Conservation (phyloP, 2,888 invertebrate species). For the Arctia plantaginis region DNA sequence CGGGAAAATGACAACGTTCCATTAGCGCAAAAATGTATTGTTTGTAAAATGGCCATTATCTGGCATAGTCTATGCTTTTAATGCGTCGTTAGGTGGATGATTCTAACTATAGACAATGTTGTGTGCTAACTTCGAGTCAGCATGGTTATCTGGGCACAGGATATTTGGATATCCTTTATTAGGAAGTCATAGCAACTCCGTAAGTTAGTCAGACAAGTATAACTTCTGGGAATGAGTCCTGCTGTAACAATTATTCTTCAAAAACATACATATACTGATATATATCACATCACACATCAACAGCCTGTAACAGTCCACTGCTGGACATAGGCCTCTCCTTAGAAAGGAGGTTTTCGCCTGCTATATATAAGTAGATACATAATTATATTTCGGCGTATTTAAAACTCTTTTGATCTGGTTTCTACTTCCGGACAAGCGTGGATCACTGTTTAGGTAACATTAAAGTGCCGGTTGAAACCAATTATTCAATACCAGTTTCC, state of each 20-base stretch:
- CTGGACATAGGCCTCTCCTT: too few species aligned
- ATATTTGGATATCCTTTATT: neutral
- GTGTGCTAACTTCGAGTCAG: neutral
- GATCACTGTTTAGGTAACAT: neutral
- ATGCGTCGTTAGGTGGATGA: neutral
- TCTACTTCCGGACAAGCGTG: neutral
- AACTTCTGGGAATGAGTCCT: too few species aligned
- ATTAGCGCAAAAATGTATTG: slow-evolving; percentile 15
- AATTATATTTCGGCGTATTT: neutral
- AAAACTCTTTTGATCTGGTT: neutral
- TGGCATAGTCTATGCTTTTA: neutral
- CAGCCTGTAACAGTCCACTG: too few species aligned
- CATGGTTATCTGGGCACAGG: too few species aligned
- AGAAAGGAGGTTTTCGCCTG: too few species aligned
- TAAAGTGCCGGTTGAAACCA: neutral
- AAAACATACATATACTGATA: too few species aligned
- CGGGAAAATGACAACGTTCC: slow-evolving; percentile 26
- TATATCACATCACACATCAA: too few species aligned
- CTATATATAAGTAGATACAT: too few species aligned
- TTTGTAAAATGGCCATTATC: slow-evolving; percentile 12
- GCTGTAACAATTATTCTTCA: too few species aligned
- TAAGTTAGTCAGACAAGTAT: neutral
- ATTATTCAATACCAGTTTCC: neutral
- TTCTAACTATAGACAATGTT: neutral
- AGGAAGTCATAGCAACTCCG: neutral